Conservation (phyloP, 2,797 vertebrate species). For the Distichodus sexfasciatus region DNA sequence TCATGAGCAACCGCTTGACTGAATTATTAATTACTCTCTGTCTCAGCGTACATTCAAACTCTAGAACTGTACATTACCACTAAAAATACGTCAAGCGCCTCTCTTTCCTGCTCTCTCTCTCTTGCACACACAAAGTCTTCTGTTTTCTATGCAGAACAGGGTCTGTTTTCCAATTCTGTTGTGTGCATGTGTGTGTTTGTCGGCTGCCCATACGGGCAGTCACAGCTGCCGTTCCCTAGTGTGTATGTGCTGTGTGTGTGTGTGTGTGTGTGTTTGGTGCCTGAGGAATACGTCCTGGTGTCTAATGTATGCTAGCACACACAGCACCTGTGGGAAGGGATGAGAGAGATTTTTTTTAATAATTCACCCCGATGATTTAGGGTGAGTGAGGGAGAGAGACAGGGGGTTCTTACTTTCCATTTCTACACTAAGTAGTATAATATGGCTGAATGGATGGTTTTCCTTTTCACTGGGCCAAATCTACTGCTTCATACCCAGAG, state of each 20-base stretch:
- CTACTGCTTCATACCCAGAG: not conserved
- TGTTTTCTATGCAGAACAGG: conserved; percentile 14
- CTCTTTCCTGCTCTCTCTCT: not conserved
- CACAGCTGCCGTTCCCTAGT: conserved; percentile 38
- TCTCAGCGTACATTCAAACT: no score
- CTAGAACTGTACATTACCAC: not conserved
- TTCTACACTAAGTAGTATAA: not conserved
- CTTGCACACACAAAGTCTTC: not conserved
- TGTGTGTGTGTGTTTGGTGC: conserved; percentile 10
- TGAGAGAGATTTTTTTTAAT: conserved; percentile 2
- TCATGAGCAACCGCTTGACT: no score
- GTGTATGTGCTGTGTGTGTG: not conserved
- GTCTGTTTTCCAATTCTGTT: conserved; percentile 15
- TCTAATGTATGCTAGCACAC: conserved; percentile 37
- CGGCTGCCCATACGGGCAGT: conserved; percentile 35
- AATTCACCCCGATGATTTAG: not conserved
- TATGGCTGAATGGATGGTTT: not conserved
- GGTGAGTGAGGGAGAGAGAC: not conserved
- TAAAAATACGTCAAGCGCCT: not conserved
- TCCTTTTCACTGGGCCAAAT: not conserved
- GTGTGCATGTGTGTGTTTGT: conserved; percentile 28
- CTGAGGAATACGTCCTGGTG: conserved; percentile 23
- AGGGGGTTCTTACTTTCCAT: not conserved
- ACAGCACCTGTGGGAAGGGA: conserved; percentile 6
- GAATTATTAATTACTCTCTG: no score